Percentiles rank a stretch among this genome's conserved stretches.
phyloP scores from a whole-genome alignment of 2,113 vertebrate genomes.

The Nestor notabilis region DNA sequence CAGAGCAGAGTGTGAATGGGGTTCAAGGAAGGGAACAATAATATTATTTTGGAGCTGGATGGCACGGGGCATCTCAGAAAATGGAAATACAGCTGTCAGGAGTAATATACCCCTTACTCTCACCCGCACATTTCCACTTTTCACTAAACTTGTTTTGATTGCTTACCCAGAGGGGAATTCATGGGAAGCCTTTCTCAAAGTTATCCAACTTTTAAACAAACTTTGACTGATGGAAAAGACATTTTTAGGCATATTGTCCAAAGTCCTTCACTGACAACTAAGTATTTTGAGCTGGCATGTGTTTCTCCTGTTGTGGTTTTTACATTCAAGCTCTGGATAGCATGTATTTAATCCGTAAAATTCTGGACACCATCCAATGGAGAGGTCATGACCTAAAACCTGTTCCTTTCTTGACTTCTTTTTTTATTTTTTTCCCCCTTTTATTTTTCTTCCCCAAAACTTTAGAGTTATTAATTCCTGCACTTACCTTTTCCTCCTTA shows the following conservation, averaged over 20 bases:
- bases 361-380: conserved; percentile 71
- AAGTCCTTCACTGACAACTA: conserved; percentile 48
- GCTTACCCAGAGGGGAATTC: conserved; percentile 75
- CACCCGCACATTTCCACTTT: conserved; percentile 67
- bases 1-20: background rate
- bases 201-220: conserved; percentile 77
- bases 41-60: conserved; percentile 58
- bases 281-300: conserved; percentile 65
- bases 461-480: conserved; percentile 53
- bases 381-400: conserved; percentile 69
- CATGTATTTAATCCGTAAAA: conserved; percentile 71
- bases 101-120: conserved; percentile 33
- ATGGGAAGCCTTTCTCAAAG: conserved; percentile 74
- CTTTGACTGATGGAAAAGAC: conserved; percentile 74
- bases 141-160: conserved; percentile 80
- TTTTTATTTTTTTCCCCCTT: background rate
- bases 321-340: conserved; percentile 62
- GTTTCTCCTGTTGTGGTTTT: conserved; percentile 70
- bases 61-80: conserved; percentile 42
- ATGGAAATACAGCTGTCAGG: conserved; percentile 71
- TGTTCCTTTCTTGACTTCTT: background rate
- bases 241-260: conserved; percentile 72
- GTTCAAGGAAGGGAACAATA: conserved; percentile 23
- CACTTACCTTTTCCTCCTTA: conserved; percentile 55
- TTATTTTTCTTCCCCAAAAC: background rate